Conservation (phyloP, 2,113 vertebrate genomes). For the Tupaia chinensis region DNA sequence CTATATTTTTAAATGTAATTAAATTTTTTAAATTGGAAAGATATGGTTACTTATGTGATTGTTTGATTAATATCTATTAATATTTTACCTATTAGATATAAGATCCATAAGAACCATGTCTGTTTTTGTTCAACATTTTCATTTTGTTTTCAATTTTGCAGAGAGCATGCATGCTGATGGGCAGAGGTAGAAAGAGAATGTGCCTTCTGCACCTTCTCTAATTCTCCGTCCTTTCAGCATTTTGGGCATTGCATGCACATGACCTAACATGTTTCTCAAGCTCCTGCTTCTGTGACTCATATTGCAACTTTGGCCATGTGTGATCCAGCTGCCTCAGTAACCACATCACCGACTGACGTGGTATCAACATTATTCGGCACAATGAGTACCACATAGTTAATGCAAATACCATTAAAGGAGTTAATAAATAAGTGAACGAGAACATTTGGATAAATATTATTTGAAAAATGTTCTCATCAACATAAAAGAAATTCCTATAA, state of each 20-base stretch:
- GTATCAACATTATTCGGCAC: neutral
- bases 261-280: too few species aligned
- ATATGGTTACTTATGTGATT: neutral
- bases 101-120: neutral
- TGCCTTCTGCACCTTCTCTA: too few species aligned
- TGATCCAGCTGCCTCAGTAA: too few species aligned
- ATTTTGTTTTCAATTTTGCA: too few species aligned
- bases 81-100: neutral
- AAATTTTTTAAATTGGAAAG: neutral
- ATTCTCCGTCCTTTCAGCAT: too few species aligned
- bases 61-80: neutral
- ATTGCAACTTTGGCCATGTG: too few species aligned
- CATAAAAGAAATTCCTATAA: neutral
- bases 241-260: too few species aligned
- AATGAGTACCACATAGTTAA: neutral
- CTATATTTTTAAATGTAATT: neutral
- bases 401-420: neutral
- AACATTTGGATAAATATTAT: neutral
- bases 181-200: too few species aligned
- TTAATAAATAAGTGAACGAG: neutral
- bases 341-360: too few species aligned
- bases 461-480: constrained; percentile 6
- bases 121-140: neutral
- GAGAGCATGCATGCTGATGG: too few species aligned
- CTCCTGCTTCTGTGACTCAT: too few species aligned